Conservation (phyloP, 2,888 invertebrate genomes). For the Clunio marinus region DNA sequence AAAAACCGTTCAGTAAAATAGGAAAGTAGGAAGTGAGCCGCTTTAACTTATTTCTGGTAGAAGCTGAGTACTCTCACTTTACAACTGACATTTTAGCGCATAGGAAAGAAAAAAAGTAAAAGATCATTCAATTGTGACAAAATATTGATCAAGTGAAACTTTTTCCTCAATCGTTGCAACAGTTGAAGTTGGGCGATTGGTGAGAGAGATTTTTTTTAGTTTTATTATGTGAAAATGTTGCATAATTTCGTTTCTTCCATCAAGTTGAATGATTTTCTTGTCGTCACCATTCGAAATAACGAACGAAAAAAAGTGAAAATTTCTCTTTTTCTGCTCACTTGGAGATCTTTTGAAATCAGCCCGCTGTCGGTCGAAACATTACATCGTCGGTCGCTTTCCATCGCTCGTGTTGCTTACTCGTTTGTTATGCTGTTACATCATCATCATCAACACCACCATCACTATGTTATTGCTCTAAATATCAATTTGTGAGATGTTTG, state of each 20-base stretch:
- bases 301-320: conserved; percentile 16
- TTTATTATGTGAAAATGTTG: not conserved
- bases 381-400: not conserved
- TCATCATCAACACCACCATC: not conserved
- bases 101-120: conserved; percentile 1
- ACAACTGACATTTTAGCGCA: conserved; percentile 7
- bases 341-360: conserved; percentile 10
- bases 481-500: not conserved
- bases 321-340: conserved; percentile 16
- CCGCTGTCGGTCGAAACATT: not conserved
- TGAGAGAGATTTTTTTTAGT: not conserved
- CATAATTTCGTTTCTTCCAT: not conserved
- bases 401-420: not conserved
- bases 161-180: no score
- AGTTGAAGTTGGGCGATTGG: no score
- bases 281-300: not conserved
- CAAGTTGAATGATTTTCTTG: not conserved
- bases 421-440: no score
- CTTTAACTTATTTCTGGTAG: conserved; percentile 7
- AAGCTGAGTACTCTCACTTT: conserved; percentile 22
- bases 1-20: not conserved
- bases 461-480: not conserved
- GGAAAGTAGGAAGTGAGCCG: conserved; percentile 36
- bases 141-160: conserved; percentile 21
- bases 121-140: conserved; percentile 33